Conservation (phyloP, 2,888 invertebrate genomes). For the Epistrophe eligans region DNA sequence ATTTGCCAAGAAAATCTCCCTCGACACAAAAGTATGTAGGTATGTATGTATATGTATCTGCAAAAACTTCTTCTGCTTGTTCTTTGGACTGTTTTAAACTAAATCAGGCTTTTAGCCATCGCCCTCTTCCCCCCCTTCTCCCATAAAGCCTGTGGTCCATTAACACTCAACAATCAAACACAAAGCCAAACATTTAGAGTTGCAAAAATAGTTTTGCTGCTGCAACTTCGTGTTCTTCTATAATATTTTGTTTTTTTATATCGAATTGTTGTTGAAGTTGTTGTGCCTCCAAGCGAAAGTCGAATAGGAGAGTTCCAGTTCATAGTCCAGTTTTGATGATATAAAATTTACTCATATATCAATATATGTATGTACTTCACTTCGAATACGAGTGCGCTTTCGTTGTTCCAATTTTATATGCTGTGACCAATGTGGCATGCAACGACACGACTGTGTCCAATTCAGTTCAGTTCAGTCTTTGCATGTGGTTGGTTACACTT, state of each 20-base stretch:
- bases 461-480: background rate
- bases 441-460: background rate
- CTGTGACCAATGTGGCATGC: constrained; percentile 28
- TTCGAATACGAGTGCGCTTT: constrained; percentile 20
- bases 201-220: constrained; percentile 35
- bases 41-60: too few relatives aligned
- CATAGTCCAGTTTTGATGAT: constrained; percentile 41
- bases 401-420: constrained; percentile 43
- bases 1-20: constrained; percentile 39
- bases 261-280: constrained; percentile 22
- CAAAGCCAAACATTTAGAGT: constrained; percentile 23
- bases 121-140: background rate
- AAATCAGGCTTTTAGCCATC: constrained; percentile 20
- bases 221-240: constrained; percentile 5
- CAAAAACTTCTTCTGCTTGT: constrained; percentile 26
- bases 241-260: background rate
- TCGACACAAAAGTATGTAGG: constrained; percentile 9
- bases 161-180: constrained; percentile 31
- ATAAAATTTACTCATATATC: background rate
- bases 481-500: constrained; percentile 45
- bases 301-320: constrained; percentile 36
- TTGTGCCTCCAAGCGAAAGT: constrained; percentile 64
- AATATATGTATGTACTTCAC: too few relatives aligned
- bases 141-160: constrained; percentile 3
- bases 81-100: constrained; percentile 48